A percentile compares a stretch with the other conserved stretches of the same genome.
Evolutionary conservation across 2,888 invertebrate species (phyloP).

Genomic region (Sesia bembeciformis): DNA sequence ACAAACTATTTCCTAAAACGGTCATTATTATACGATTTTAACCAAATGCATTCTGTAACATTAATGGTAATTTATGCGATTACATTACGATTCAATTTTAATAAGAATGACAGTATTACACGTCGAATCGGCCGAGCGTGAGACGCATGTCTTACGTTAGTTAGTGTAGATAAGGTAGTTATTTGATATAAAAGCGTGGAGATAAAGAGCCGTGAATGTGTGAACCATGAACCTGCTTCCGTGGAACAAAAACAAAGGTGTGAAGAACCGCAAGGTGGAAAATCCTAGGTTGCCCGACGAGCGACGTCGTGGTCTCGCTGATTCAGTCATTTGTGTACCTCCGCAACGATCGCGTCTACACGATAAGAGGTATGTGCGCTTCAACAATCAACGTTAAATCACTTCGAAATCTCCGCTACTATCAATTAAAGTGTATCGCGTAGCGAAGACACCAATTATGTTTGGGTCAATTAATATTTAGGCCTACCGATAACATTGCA

Average conservation of each 20-base stretch:
- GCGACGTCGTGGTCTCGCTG: slow-evolving; percentile 13
- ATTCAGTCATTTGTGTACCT: slow-evolving; percentile 38
- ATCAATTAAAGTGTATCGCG: too few relatives aligned
- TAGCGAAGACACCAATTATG: slow-evolving; percentile 18
- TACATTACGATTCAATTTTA: slow-evolving; percentile 23
- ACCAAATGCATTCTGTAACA: slow-evolving; percentile 14
- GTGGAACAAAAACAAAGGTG: slow-evolving; percentile 25
- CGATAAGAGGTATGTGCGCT: slow-evolving; percentile 38
- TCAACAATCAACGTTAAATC: slow-evolving; percentile 25
- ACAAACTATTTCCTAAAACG: neutral
- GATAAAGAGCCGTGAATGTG: slow-evolving; percentile 4
- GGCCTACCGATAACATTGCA: slow-evolving; percentile 16
- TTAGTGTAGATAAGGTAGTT: slow-evolving; percentile 5
- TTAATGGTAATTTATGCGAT: slow-evolving; percentile 29
- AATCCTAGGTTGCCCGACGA: slow-evolving; percentile 24
- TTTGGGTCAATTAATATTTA: slow-evolving; percentile 7
- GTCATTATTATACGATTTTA: neutral
- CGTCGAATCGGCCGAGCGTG: slow-evolving; percentile 11
- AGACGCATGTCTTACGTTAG: slow-evolving; percentile 8
- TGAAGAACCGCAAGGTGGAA: slow-evolving; percentile 29
- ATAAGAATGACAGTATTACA: slow-evolving; percentile 19
- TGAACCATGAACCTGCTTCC: slow-evolving; percentile 8
- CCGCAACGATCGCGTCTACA: slow-evolving; percentile 28
- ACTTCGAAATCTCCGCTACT: slow-evolving; percentile 13
- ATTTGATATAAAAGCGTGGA: neutral